These are phyloP conservation scores for Zaprionus davidi DNA, from an alignment of 1,140 invertebrate genomes.

Conservation along the genomic window DNA sequence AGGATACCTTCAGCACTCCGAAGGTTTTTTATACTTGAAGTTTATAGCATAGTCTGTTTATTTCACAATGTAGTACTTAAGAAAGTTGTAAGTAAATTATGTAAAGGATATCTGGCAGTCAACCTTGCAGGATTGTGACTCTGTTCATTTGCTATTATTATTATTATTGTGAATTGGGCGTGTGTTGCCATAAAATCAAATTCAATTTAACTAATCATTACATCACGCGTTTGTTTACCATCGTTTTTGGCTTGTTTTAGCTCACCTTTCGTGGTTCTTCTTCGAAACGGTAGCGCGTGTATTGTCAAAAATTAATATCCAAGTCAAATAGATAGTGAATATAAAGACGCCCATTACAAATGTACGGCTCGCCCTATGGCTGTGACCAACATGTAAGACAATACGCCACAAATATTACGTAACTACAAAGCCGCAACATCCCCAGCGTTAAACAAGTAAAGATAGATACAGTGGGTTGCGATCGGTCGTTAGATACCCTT, in stretches of 20 bases:
- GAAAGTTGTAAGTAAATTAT: not conserved
- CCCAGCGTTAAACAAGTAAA: not conserved
- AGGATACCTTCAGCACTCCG: not conserved
- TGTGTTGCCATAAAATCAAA: slow-evolving; percentile 48
- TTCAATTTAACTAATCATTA: slow-evolving; percentile 51
- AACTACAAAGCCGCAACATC: slow-evolving; percentile 19
- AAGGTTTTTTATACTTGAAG: no score
- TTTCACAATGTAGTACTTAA: no score
- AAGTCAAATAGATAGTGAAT: slow-evolving; percentile 45
- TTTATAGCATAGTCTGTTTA: no score
- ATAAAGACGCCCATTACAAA: slow-evolving; percentile 50
- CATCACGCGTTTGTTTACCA: slow-evolving; percentile 27
- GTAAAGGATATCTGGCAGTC: not conserved
- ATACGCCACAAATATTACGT: slow-evolving; percentile 54
- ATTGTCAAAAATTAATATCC: slow-evolving; percentile 43
- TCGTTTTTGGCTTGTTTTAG: slow-evolving; percentile 8
- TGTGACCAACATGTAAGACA: slow-evolving; percentile 39
- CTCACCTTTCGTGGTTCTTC: slow-evolving; percentile 27
- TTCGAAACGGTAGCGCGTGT: slow-evolving; percentile 29
- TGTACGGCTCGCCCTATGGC: slow-evolving; percentile 26
- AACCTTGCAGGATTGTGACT: not conserved
- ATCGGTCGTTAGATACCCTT: not conserved
- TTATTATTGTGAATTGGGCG: slow-evolving; percentile 13
- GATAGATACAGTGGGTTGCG: not conserved
- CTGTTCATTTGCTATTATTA: slow-evolving; percentile 1